Base-by-base conservation (phyloP, 2,113 vertebrate genomes). In the Spheniscus mendiculus region DNA sequence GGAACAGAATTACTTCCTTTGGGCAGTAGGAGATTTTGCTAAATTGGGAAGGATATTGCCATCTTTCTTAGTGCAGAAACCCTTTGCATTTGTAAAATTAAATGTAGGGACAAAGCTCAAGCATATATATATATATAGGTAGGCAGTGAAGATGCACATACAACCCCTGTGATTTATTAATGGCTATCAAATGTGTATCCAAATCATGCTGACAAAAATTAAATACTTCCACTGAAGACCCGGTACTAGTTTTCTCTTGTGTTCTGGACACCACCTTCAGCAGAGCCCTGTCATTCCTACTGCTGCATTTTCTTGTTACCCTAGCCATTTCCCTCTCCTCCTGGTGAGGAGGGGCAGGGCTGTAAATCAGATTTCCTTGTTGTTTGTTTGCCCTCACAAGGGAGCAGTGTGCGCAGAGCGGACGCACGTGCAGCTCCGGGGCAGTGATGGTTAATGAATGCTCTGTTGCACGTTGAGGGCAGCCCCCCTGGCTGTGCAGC, bases 61-160 rank as follows among this genome's bases (percentile, higher is more conserved):
- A 9, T 27, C 20, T 4, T 53, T 40, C 32, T 40, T 45, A 15
- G 18, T 67, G 61, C 40, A 82, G 70, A 56, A 56, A 70, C 16
- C 7, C 27, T 66, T 62, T 71, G 30, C n/a, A 32, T 53, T 32
- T 53, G 9, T 69, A 21, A 83, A 85, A 47, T 38, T 49, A 49
- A 70, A 66, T 8, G 23, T 16, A 36, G 61, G 81, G 52, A n/a
- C 40, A 63, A 58, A 90, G 40, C 32, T 59, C 23, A 44, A 59
- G 47, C 11, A 1, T 4, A 4, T 14, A 5, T n/a, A 1, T 4
- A 4, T 14, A 5, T n/a, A 0, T 11, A 10, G 38, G 4, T 19
- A 49, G 45, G 18, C 29, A 38, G n/a, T 44, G 56, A 58, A 59
- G 66, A 11, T 27, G 44, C 53, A 80, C 25, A 2, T 32, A 25